These are phyloP conservation scores for Aquatica leii DNA, from an alignment of 2,888 invertebrate genomes.

Conservation along the genomic window DNA sequence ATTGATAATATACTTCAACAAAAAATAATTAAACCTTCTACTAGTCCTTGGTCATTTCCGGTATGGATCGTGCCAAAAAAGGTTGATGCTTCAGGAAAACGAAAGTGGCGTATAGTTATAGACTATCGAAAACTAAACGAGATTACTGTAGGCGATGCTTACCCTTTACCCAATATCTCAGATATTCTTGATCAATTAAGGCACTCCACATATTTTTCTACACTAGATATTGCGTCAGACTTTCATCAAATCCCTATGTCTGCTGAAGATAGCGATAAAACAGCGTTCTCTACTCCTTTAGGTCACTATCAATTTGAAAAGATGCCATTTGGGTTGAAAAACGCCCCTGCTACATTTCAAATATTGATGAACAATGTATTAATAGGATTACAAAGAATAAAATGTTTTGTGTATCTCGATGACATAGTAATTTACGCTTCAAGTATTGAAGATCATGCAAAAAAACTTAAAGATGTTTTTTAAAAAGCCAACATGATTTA, in stretches of 20 bases:
- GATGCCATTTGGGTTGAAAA: constrained; percentile 40
- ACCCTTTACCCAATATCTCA: constrained; percentile 49
- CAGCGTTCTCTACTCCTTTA: constrained; percentile 47
- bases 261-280: constrained; percentile 44
- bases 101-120: constrained; percentile 51
- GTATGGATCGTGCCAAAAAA: constrained; percentile 47
- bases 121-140: constrained; percentile 47
- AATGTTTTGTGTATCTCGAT: constrained; percentile 24
- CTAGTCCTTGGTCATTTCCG: constrained; percentile 10
- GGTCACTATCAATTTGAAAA: constrained; percentile 51
- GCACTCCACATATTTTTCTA: constrained; percentile 47
- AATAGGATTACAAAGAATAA: neutral
- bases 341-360: constrained; percentile 2
- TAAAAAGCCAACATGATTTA: neutral
- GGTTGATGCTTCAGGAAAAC: constrained; percentile 36
- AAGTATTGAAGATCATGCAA: constrained; percentile 2
- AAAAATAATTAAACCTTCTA: constrained; percentile 31
- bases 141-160: constrained; percentile 47
- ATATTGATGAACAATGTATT: constrained; percentile 7
- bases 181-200: constrained; percentile 50
- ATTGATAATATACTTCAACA: constrained; percentile 48
- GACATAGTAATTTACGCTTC: constrained; percentile 15
- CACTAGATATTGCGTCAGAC: constrained; percentile 49
- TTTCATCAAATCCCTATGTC: constrained; percentile 50
- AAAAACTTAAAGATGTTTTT: constrained; percentile 7